Percentiles rank a stretch among this genome's conserved stretches.
phyloP scores from a whole-genome alignment of 2,888 invertebrate species.

The Koerneria pararmatus region DNA sequence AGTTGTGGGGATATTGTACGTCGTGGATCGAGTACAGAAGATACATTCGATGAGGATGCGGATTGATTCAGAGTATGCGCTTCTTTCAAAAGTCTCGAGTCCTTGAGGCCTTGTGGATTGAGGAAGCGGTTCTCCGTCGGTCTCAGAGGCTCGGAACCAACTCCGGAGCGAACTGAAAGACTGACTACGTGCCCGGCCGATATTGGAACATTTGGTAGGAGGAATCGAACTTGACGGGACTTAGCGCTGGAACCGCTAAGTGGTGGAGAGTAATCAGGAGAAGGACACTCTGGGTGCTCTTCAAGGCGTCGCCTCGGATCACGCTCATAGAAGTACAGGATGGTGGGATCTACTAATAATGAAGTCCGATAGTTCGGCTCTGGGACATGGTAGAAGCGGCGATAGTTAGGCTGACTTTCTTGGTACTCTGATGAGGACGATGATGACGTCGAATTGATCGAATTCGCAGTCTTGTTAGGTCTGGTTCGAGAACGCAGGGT shows the following conservation, averaged over 20 bases:
- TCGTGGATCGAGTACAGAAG: background rate
- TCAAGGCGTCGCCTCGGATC: too few relatives aligned
- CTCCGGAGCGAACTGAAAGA: background rate
- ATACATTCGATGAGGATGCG: background rate
- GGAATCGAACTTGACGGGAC: background rate
- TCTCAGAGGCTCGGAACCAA: too few relatives aligned
- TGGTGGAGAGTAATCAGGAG: conserved; percentile 43
- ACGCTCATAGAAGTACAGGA: conserved; percentile 18
- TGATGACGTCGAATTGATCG: conserved; percentile 7
- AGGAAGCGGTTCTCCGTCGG: too few relatives aligned
- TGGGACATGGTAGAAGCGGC: conserved; percentile 6
- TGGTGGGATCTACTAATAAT: conserved; percentile 10
- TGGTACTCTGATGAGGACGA: conserved; percentile 36
- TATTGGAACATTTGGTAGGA: too few relatives aligned
- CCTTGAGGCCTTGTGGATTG: too few relatives aligned
- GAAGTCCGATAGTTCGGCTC: conserved; percentile 7
- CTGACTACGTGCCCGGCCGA: background rate
- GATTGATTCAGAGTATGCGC: background rate
- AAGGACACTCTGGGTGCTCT: conserved; percentile 26
- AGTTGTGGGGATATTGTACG: too few relatives aligned
- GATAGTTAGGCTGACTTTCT: conserved; percentile 27
- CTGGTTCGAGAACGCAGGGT: too few relatives aligned
- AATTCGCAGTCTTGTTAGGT: too few relatives aligned
- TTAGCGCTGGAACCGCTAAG: background rate
- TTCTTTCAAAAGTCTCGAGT: too few relatives aligned